A percentile compares a stretch with the other conserved stretches of the same genome.
These are phyloP conservation scores for Patella caerulea DNA, from an alignment of 2,888 invertebrate species.

Conservation along the genomic window DNA sequence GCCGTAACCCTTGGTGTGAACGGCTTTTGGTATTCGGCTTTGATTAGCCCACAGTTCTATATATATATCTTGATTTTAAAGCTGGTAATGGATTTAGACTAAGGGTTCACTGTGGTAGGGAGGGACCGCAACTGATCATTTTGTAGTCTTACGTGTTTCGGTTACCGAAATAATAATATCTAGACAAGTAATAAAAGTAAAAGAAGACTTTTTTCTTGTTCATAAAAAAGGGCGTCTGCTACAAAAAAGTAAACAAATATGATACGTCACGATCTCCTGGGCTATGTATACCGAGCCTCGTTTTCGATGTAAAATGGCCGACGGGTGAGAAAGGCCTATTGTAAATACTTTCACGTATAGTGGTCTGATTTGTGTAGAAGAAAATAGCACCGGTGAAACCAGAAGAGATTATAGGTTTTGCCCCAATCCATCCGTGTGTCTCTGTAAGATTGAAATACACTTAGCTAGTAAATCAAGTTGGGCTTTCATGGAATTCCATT, in stretches of 20 bases:
- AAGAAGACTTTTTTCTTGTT: not conserved
- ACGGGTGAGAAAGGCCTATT: not conserved
- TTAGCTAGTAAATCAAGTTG: no score
- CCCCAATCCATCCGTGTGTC: no score
- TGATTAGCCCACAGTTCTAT: not conserved
- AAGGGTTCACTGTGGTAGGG: not conserved
- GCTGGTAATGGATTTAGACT: not conserved
- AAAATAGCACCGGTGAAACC: no score
- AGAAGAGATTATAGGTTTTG: no score
- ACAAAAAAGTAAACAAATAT: not conserved
- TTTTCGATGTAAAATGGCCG: not conserved
- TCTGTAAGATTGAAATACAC: no score
- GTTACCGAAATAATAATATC: not conserved
- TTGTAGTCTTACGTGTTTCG: not conserved
- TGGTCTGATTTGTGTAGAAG: no score
- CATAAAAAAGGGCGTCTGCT: not conserved
- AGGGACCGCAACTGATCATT: not conserved
- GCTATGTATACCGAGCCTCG: not conserved
- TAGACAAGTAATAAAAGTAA: not conserved
- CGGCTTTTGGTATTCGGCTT: not conserved
- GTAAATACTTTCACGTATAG: no score
- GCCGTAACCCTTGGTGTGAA: not conserved
- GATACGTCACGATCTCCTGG: no score
- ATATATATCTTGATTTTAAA: not conserved
- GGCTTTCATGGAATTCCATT: no score